Conservation (phyloP, 2,888 invertebrate genomes). For the Watsonalla binaria region DNA sequence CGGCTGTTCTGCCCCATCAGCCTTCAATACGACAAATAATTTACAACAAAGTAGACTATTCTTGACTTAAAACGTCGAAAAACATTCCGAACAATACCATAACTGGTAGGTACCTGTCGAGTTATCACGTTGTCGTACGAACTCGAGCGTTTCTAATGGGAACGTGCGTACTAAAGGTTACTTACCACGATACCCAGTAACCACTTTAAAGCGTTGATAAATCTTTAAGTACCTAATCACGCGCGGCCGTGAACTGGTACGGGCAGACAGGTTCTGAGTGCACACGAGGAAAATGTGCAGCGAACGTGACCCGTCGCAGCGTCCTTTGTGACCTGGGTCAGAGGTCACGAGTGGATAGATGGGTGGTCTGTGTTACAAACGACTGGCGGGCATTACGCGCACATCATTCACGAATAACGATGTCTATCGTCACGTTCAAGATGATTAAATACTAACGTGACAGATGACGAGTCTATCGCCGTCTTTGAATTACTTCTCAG, state of each 20-base stretch:
- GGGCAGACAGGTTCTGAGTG: conserved; percentile 26
- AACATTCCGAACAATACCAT: neutral
- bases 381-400: too few species aligned
- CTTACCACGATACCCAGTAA: neutral
- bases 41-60: too few species aligned
- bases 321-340: neutral
- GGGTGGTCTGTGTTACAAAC: neutral
- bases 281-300: conserved; percentile 36
- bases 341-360: neutral
- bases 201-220: conserved; percentile 7
- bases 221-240: conserved; percentile 22
- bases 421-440: too few species aligned
- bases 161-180: neutral
- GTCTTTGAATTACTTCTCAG: too few species aligned
- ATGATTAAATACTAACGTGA: too few species aligned
- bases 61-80: too few species aligned
- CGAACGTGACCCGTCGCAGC: conserved; percentile 2
- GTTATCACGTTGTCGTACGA: neutral
- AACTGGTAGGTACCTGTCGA: neutral
- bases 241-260: conserved; percentile 28
- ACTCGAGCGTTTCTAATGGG: neutral
- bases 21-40: too few species aligned
- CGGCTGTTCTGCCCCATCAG: too few species aligned
- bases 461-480: too few species aligned
- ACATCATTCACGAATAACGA: too few species aligned